Evolutionary conservation across 35 echinoderm and acorn worm species (phyloP), one percentile per base, ranked within the genome.

Genomic region (Ophiothrix spiculata): DNA sequence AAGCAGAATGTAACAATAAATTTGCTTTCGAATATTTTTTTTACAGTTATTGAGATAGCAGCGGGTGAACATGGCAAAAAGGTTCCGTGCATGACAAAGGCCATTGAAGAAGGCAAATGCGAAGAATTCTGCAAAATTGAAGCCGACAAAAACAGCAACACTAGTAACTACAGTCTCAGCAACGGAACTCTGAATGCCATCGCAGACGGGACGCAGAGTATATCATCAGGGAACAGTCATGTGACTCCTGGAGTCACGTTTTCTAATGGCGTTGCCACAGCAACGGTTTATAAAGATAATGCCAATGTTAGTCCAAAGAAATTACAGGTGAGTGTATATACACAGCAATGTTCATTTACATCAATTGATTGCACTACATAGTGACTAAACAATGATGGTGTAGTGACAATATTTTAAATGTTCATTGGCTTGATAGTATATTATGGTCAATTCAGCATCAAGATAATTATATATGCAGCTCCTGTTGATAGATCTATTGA

Each of bases 11-110:
- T n/a, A n/a, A n/a, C n/a, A n/a, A n/a, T n/a, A n/a, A n/a, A n/a
- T n/a, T n/a, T n/a, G n/a, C n/a, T n/a, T n/a, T n/a, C n/a, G n/a
- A n/a, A n/a, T n/a, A 31, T 83, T 83, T 90, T 34, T 46, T 38
- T 36, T 56, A 25, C 41, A 98, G 95, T 98, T 19, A 98, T 98
- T 82, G 95, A 98, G 63, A 78, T 94, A 11, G 91, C 91, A 23
- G 90, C 83, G 2, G 95, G 95, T 13, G 95, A 98, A 74, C 89
- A 98, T 49, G 95, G 95, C 15, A 74, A 92, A 37, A 81, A 79
- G 0, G 33, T 91, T 2, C 39, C 56, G 17, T 39, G 40, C 29
- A 39, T 98, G 23, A 49, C 83, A 36, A 91, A 91, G 56, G 87
- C 89, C 0, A 88, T 93, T 12, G 75, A 84, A 31, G 95, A 98